phyloP scores from a whole-genome alignment of 2,797 vertebrate genomes.

The Manis crassicaudata region DNA sequence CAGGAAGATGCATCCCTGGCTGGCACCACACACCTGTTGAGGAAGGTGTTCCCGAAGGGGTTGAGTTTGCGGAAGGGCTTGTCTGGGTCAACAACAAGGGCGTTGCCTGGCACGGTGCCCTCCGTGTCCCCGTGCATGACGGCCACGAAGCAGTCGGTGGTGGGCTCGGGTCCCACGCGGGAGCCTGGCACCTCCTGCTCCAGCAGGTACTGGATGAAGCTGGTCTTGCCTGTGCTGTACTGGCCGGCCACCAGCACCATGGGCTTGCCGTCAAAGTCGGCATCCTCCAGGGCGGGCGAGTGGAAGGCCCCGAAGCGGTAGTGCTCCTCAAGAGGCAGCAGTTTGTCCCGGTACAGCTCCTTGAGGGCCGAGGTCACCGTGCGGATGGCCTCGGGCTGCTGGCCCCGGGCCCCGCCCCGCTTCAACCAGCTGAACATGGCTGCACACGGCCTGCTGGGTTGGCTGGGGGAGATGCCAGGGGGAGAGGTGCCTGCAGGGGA shows the following conservation, averaged over 20 bases:
- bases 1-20: accelerated
- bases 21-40: slow-evolving; percentile 89
- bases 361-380: slow-evolving; percentile 96
- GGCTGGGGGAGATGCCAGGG: accelerated
- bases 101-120: slow-evolving; percentile 93
- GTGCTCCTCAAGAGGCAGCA: slow-evolving; percentile 94
- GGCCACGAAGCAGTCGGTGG: slow-evolving; percentile 95
- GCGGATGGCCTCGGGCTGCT: slow-evolving; percentile 93
- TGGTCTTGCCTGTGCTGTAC: slow-evolving; percentile 96
- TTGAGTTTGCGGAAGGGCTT: slow-evolving; percentile 97
- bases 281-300: slow-evolving; percentile 92
- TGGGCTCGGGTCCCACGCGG: slow-evolving; percentile 94
- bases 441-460: neutral
- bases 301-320: slow-evolving; percentile 95
- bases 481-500: neutral
- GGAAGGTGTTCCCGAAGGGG: slow-evolving; percentile 96
- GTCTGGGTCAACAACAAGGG: slow-evolving; percentile 95
- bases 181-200: slow-evolving; percentile 96
- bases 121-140: slow-evolving; percentile 95
- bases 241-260: slow-evolving; percentile 97
- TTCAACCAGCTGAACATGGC: slow-evolving; percentile 95
- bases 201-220: slow-evolving; percentile 95
- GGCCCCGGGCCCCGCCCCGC: slow-evolving; percentile 89
- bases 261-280: slow-evolving; percentile 96
- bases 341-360: slow-evolving; percentile 92